Base-by-base conservation (phyloP, 2,888 invertebrate species). In the Agonum fuliginosum region DNA sequence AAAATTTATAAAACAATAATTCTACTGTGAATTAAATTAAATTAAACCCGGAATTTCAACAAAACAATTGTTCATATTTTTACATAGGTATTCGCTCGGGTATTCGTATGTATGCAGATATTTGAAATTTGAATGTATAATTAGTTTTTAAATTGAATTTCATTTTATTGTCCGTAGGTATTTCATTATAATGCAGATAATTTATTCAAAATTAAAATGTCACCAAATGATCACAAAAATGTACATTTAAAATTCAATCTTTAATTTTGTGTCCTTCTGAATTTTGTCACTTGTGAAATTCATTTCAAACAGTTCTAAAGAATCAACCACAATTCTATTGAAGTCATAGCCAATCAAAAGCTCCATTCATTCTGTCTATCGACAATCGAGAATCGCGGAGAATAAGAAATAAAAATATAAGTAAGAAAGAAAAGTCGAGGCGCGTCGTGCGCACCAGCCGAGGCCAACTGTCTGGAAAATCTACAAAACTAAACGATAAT, bases 401-500 rank as follows among this genome's bases (percentile, higher is more conserved):
- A 62, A 62, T 62, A 62, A 62, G 34, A 30, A 67, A 67, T 67
- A 67, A 67, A 65, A 67, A 67, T 41, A 67, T 41, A 41, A 67
- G 22, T 41, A 65, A 30, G 37, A 12, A 30, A 22, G 17, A n/a
- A 65, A 67, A 67, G 20, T n/a, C 37, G 37, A 17, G 65, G 10
- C 4, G 24, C 22, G 3, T 22, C 34, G 22, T 41, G 17, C 34
- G 62, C 58, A 37, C 73, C 62, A 71, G 30, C 48, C 37, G 54
- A 30, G 58, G 54, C 73, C 62, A 71, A 48, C 48, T 51, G 54
- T 51, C 73, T 73, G 74, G 62, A 74, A 74, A 74, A 65, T 74
- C 43, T 65, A 65, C 30, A 37, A 54, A 30, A 74, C 74, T 41
- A 74, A 74, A 74, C 62, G 74, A 74, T 74, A 74, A 74, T 74